Conservation (phyloP, 2,888 invertebrate species). For the Corythucha ciliata region DNA sequence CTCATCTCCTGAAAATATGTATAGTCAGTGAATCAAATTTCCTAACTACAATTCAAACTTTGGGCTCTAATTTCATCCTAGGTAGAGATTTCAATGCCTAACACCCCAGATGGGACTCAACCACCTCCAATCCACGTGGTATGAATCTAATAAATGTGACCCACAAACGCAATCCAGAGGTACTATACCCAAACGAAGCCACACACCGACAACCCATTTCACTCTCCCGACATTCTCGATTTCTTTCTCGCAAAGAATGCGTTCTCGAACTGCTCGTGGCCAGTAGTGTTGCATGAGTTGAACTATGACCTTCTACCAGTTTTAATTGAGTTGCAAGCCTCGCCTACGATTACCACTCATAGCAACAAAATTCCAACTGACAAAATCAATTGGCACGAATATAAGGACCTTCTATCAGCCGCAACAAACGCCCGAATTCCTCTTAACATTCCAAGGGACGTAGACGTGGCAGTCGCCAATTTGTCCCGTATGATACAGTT, state of each 20-base stretch:
- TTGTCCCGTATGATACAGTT: conserved; percentile 9
- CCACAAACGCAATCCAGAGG: background rate
- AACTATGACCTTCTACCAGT: conserved; percentile 12
- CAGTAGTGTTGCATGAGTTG: conserved; percentile 6
- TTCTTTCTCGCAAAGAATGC: conserved; percentile 10
- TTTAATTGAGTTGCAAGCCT: background rate
- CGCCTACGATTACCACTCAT: background rate
- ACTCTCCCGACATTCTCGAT: conserved; percentile 7
- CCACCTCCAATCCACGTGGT: conserved; percentile 3
- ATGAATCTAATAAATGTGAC: background rate
- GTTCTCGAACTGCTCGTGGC: background rate
- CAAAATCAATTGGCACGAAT: conserved; percentile 10
- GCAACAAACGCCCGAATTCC: conserved; percentile 3
- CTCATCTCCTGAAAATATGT: conserved; percentile 10
- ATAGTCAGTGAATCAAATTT: conserved; percentile 4
- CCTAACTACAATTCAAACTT: background rate
- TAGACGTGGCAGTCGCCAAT: conserved; percentile 4
- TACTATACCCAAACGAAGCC: conserved; percentile 5
- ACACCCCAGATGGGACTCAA: conserved; percentile 14
- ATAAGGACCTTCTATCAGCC: conserved; percentile 2
- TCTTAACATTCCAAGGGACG: conserved; percentile 2
- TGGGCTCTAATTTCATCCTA: conserved; percentile 5
- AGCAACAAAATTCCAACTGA: background rate
- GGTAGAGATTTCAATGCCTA: conserved; percentile 14
- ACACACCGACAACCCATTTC: conserved; percentile 3